These are phyloP conservation scores for Neoscelio sp. DNA, from an alignment of 2,888 invertebrate species.

Conservation along the genomic window DNA sequence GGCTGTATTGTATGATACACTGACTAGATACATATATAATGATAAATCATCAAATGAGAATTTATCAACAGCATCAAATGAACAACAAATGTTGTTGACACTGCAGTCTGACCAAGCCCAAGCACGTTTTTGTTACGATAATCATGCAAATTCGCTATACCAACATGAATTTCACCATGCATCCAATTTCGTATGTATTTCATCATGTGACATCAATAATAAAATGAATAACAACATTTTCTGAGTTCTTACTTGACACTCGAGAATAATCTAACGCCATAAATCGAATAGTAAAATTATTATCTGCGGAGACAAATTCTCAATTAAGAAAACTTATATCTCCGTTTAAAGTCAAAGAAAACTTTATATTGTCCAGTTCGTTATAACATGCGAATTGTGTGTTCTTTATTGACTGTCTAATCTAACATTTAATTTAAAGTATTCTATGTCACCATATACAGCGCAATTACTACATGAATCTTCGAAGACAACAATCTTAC, in stretches of 20 bases:
- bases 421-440: constrained; percentile 3
- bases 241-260: too few species aligned
- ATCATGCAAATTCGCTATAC: neutral
- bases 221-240: too few species aligned
- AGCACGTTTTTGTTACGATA: constrained; percentile 3
- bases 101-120: neutral
- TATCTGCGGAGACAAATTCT: constrained; percentile 26
- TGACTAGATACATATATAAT: constrained; percentile 34
- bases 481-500: constrained; percentile 17
- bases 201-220: too few species aligned
- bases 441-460: neutral
- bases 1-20: constrained; percentile 5
- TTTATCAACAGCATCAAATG: too few species aligned
- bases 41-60: constrained; percentile 27
- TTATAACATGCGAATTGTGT: constrained; percentile 13
- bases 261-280: too few species aligned
- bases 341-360: neutral
- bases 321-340: constrained; percentile 30
- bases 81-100: constrained; percentile 49
- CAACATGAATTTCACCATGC: neutral
- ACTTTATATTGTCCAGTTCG: constrained; percentile 24
- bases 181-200: too few species aligned
- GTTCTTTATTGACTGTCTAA: neutral
- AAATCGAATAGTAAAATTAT: constrained; percentile 30
- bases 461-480: constrained; percentile 11